phyloP scores from a whole-genome alignment of 2,888 invertebrate species.

The Catonia carolina region DNA sequence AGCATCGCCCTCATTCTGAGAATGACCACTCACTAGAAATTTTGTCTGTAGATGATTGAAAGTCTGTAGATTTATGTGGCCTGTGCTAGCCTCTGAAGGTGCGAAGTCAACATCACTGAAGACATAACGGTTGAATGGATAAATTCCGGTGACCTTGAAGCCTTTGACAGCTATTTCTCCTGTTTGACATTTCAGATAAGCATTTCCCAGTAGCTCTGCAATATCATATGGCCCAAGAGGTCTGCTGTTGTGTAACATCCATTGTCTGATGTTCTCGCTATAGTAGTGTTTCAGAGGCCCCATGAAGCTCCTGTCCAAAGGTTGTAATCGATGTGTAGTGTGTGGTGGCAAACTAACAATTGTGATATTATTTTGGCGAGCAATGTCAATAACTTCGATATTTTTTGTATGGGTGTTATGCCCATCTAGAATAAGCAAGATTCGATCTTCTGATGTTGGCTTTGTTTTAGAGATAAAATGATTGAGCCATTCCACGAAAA shows the following conservation, averaged over 20 bases:
- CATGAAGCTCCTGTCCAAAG: conserved; percentile 24
- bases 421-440: conserved; percentile 31
- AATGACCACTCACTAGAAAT: conserved; percentile 17
- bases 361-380: conserved; percentile 21
- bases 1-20: conserved; percentile 5
- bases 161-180: conserved; percentile 31
- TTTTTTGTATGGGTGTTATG: conserved; percentile 29
- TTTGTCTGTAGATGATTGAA: no score
- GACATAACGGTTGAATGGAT: conserved; percentile 33
- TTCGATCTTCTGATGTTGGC: conserved; percentile 31
- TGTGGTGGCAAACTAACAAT: conserved; percentile 26
- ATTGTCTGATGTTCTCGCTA: conserved; percentile 35
- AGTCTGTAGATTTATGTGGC: not conserved
- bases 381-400: conserved; percentile 22
- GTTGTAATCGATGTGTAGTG: conserved; percentile 23
- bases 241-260: conserved; percentile 33
- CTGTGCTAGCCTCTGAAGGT: not conserved
- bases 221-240: conserved; percentile 31
- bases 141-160: conserved; percentile 34
- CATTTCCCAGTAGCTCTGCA: conserved; percentile 32
- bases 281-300: conserved; percentile 21
- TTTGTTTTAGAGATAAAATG: conserved; percentile 36
- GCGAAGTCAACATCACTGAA: conserved; percentile 23
- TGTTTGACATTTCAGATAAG: conserved; percentile 35
- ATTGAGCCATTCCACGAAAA: conserved; percentile 39